Base-by-base conservation (phyloP, 2,797 vertebrate genomes). In the Ficedula albicollis region DNA sequence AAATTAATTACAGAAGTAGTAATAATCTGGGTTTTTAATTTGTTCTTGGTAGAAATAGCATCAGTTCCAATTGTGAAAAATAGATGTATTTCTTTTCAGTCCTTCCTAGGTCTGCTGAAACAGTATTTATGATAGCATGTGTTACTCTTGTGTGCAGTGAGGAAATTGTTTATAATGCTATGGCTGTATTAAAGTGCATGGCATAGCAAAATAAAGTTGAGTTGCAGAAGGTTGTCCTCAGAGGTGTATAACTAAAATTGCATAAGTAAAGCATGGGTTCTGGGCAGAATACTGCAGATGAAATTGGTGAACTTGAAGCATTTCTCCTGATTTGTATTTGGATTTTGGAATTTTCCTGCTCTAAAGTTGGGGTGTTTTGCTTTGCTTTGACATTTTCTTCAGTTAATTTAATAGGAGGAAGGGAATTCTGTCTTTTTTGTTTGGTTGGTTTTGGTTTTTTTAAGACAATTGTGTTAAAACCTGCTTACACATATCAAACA, bases 331-430 rank as follows among this genome's bases (percentile, higher is more conserved):
- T 76, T 30, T 21, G 2, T 80, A 14, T 51, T 23, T 36, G 9
- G 13, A 26, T 41, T 63, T 70, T 7, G 15, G 23, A 60, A 38
- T 81, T 80, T 9, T 2, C 0, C 17, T 79, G 21, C 43, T 89
- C 3, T 49, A 6, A 39, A 15, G 8, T 12, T 25, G 3, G 3
- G 13, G 1, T 11, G 1, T 6, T 64, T 81, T 75, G 1, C 29
- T 69, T 82, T 74, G 5, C n/a, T 78, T 82, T 70, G 17, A 16
- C 4, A 0, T 56, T 70, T 84, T 51, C 27, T 76, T 75, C 7
- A 46, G 30, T 55, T 93, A 22, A 30, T 59, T 70, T 80, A 74
- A 19, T 85, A 48, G 80, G 39, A 21, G 13, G 23, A 19, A 72
- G 6, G 2, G 5, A 78, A 1, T 19, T 64, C 48, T 36, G 8